Evolutionary conservation across 2,113 vertebrate species (phyloP), one percentile per base, ranked within the genome.

Genomic region (Alethe castanea): DNA sequence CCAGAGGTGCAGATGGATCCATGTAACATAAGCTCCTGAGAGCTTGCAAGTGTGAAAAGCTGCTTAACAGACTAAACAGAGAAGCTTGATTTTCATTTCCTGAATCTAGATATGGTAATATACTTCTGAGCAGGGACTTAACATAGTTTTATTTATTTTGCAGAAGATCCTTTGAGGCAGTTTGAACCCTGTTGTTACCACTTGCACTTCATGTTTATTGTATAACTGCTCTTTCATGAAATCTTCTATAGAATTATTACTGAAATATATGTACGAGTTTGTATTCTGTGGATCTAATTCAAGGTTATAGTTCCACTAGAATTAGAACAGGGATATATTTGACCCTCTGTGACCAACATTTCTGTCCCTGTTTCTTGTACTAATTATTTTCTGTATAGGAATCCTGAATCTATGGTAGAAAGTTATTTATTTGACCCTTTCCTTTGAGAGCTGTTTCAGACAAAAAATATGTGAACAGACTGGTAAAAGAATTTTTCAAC

Each of bases 281-380:
- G 35, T 84, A 29, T 85, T 85, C 60, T 92, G 52, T 95, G 74
- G 57, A 83, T 96, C 48, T 94, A 95, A 93, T 92, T 95, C 69
- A 95, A 93, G 74, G 81, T 88, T 87, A 59, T 66, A 61, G 29
- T 82, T 95, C 72, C 80, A 88, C 86, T 81, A 44, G 69, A 92
- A 90, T 97, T 92, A 92, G 64, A 81, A 80, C 17, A 74, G 56
- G 28, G 35, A 36, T 84, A 8, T 66, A n/a, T 81, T 89, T 94
- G 69, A 82, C 19, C 42, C 22, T 36, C 17, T 73, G 33, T 79
- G 73, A 71, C 65, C 47, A 61, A 60, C 61, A 53, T 87, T 95
- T 93, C 76, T 90, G n/a, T 67, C 56, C 45, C 44, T 73, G 18
- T 80, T 66, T 92, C 44, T 77, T 57, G 54, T 81, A 92, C 57